Evolutionary conservation across 1,140 invertebrate species (phyloP), one percentile per base, ranked within the genome.

Genomic region (Micrasema minimum): DNA sequence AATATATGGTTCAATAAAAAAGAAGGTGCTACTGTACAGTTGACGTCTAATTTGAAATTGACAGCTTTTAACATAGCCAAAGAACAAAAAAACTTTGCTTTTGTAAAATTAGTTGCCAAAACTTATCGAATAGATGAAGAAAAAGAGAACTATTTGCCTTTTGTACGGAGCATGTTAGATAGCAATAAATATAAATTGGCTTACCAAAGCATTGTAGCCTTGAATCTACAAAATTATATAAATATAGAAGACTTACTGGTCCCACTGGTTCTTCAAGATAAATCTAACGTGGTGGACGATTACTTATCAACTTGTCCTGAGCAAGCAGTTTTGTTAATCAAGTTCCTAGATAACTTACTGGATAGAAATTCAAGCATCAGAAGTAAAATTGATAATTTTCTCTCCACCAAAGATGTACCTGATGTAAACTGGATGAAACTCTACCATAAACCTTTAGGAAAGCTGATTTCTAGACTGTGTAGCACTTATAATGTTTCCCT

Each of bases 251-350:
- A 87, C 55, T 85, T 91, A 70, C 72, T 91, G 2, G 74, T 92
- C 41, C 90, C 90, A 1, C 78, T 92, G 18, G 79, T 91, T 72
- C 79, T 91, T 10, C 90, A 91, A 83, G 89, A 90, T 77, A 90
- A 90, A 75, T 75, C 88, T 14, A 83, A 81, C 70, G 71, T 88
- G 11, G 83, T 87, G 1, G 88, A 91, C 74, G 86, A 87, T 31
- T 90, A 89, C 79, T 75, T 91, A 43, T 74, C 72, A 14, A 79
- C 79, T n/a, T 84, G 83, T 59, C 80, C 80, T 3, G 70, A 82
- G 6, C 84, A 88, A 66, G 90, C 90, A 75, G 76, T 72, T 16
- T 76, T 79, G 14, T 77, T 91, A 7, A 79, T 91, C 0, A 77
- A 77, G 22, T 88, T 86, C 75, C 79, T 92, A 46, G 91, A 92